Evolutionary conservation across 2,113 vertebrate genomes (phyloP).

Genomic region (Empidonax alnorum): DNA sequence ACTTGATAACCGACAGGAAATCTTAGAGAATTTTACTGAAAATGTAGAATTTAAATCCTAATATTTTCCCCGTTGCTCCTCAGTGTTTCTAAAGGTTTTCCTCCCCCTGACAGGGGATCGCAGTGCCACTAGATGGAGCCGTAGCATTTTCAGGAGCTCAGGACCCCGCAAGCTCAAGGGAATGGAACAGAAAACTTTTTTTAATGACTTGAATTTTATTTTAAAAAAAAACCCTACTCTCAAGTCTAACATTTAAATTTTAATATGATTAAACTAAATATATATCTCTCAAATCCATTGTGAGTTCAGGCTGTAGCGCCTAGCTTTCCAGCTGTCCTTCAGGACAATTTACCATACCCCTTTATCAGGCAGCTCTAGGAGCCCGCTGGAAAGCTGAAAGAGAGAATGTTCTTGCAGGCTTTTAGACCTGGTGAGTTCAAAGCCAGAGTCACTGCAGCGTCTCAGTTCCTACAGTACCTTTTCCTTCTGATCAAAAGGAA

Average conservation of each 20-base stretch:
- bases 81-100: too few species aligned
- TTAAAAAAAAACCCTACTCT: not conserved
- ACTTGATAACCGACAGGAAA: not conserved
- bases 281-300: not conserved
- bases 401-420: constrained; percentile 71
- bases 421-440: constrained; percentile 78
- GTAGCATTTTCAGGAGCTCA: not conserved
- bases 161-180: not conserved
- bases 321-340: constrained; percentile 54
- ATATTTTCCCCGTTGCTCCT: not conserved
- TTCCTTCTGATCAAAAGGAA: constrained; percentile 64
- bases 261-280: constrained; percentile 16
- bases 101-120: not conserved
- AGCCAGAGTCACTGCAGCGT: constrained; percentile 31
- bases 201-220: not conserved
- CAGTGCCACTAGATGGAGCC: constrained; percentile 67
- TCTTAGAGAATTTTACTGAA: not conserved
- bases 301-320: not conserved
- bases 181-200: not conserved
- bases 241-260: constrained; percentile 33
- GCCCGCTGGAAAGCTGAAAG: constrained; percentile 28
- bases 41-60: not conserved
- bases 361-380: constrained; percentile 28
- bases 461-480: constrained; percentile 49
- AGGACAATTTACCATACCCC: constrained; percentile 56